phyloP scores from a whole-genome alignment of 2,888 invertebrate species.

The Hypomecis atomaria region DNA sequence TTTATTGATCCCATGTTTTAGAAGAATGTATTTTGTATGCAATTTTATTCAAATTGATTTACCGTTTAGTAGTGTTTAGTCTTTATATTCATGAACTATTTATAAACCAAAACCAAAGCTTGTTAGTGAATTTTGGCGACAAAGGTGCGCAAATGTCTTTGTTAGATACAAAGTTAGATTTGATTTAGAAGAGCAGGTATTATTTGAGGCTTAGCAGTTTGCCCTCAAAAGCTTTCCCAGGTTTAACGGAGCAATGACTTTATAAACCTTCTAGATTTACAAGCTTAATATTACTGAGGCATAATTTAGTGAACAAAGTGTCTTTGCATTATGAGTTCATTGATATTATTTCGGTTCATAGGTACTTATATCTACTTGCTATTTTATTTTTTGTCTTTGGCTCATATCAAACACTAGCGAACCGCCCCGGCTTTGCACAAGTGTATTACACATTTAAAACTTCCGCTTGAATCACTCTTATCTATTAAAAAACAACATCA shows the following conservation, averaged over 20 bases:
- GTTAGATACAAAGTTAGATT: conserved; percentile 10
- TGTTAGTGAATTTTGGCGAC: conserved; percentile 12
- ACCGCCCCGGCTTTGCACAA: too few species aligned
- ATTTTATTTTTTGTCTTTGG: too few species aligned
- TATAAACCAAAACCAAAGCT: conserved; percentile 13
- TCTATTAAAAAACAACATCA: too few species aligned
- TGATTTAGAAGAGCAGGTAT: conserved; percentile 10
- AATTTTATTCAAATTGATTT: conserved; percentile 6
- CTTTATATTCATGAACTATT: not conserved
- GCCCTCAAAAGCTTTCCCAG: not conserved
- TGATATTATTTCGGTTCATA: too few species aligned
- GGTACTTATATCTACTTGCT: too few species aligned
- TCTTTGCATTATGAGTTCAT: too few species aligned
- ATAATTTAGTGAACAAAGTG: not conserved
- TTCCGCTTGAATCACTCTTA: too few species aligned
- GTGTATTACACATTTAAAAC: too few species aligned
- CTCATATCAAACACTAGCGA: too few species aligned
- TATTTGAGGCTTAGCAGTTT: conserved; percentile 2
- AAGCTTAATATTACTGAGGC: not conserved
- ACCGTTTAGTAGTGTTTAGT: not conserved
- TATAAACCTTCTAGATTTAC: not conserved
- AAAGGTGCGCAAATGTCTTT: conserved; percentile 18
- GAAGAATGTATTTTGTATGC: too few species aligned
- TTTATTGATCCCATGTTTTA: too few species aligned
- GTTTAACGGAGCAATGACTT: conserved; percentile 3